Evolutionary conservation across 2,888 invertebrate genomes (phyloP), one percentile per base, ranked within the genome.

Genomic region (Anaspis maculata): DNA sequence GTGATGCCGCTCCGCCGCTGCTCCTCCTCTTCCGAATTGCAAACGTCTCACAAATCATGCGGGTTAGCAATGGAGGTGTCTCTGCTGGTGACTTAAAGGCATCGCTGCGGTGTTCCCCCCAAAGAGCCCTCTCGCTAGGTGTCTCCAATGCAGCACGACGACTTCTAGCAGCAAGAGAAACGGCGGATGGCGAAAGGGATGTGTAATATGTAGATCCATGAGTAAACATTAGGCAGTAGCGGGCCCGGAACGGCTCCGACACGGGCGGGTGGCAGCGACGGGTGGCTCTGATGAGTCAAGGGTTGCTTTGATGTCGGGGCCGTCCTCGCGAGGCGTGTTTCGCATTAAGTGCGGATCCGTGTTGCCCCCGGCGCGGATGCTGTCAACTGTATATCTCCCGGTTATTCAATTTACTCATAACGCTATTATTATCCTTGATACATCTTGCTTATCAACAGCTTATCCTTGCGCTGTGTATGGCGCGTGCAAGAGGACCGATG

Each of bases 381-480:
- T 41, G 44, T 48, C 46, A 45, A 42, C 46, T 46, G 38, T 43
- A n/a, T n/a, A 44, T 37, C 39, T 47, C 40, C 38, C 29, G 40
- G 41, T 47, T 48, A 51, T 49, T 48, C 45, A 51, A 48, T 51
- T 49, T 44, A 35, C 42, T 48, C 42, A 51, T 49, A 42, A 46
- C 44, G 46, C 37, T n/a, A n/a, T 46, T 37, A 46, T 46, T 44
- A 46, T 46, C 44, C 42, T 32, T 34, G 40, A 44, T 42, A 46
- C n/a, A n/a, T n/a, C n/a, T n/a, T n/a, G 42, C 45, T 45, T 41
- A 43, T 45, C 43, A 39, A 33, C 39, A 31, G 41, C 41, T 45
- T 36, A 35, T 38, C 31, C 19, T n/a, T n/a, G n/a, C n/a, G n/a
- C n/a, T n/a, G n/a, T n/a, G n/a, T n/a, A n/a, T n/a, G n/a, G n/a